phyloP scores from a whole-genome alignment of 35 echinoderm and acorn worm species.

The Hemicentrotus pulcherrimus region DNA sequence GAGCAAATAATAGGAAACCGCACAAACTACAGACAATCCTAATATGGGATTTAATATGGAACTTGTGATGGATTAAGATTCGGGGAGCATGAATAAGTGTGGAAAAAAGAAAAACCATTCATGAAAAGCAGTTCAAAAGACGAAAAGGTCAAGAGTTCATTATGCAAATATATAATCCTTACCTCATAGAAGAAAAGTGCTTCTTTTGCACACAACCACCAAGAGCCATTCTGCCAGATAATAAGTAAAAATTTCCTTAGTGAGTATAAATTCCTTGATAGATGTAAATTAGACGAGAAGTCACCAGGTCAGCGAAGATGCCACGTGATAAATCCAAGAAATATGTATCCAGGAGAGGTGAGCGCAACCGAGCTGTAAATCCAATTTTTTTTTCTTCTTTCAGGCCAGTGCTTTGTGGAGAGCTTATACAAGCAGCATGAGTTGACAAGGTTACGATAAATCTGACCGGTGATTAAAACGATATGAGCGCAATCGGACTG shows the following conservation, averaged over 20 bases:
- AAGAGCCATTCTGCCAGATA: neutral
- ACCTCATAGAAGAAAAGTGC: slow-evolving; percentile 22
- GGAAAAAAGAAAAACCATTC: no score
- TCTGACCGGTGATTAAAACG: slow-evolving; percentile 41
- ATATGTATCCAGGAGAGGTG: slow-evolving; percentile 12
- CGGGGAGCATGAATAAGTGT: no score
- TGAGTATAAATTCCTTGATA: slow-evolving; percentile 8
- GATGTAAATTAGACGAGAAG: neutral
- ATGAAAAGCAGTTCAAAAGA: neutral
- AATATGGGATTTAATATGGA: neutral
- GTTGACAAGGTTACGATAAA: slow-evolving; percentile 28
- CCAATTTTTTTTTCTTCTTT: neutral
- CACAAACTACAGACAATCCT: neutral
- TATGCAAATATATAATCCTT: neutral
- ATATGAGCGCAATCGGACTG: slow-evolving; percentile 21
- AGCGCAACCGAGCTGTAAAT: neutral
- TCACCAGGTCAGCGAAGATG: neutral
- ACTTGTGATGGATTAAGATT: neutral
- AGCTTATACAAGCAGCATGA: slow-evolving; percentile 9
- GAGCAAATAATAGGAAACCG: neutral
- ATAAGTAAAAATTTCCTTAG: neutral
- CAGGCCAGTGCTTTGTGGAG: neutral
- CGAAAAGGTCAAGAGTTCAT: neutral
- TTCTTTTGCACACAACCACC: neutral
- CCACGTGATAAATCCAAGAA: slow-evolving; percentile 44